Conservation (phyloP, 1,140 invertebrate genomes). For the Pogonognathellus flavescens region DNA sequence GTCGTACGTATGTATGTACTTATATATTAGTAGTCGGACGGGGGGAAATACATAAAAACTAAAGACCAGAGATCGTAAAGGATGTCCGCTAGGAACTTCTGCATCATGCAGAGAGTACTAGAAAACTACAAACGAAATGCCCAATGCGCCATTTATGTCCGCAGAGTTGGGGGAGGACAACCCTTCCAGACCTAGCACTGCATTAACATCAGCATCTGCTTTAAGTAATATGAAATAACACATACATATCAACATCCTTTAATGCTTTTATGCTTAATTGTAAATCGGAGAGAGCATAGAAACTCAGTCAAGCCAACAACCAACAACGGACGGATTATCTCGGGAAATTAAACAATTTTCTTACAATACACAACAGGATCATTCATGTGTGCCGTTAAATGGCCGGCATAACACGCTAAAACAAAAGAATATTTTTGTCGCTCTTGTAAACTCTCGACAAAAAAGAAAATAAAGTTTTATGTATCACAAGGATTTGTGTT, state of each 20-base stretch:
- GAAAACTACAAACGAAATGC: constrained; percentile 36
- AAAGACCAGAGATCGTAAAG: constrained; percentile 49
- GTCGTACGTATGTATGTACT: background rate
- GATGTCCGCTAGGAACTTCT: constrained; percentile 46
- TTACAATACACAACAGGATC: constrained; percentile 23
- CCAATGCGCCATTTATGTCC: constrained; percentile 38
- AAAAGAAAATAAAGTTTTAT: constrained; percentile 25
- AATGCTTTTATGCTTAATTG: constrained; percentile 39
- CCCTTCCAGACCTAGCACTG: constrained; percentile 5
- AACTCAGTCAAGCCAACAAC: constrained; percentile 25
- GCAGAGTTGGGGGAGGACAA: constrained; percentile 37
- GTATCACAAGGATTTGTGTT: constrained; percentile 9
- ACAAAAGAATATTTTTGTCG: background rate
- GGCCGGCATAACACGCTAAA: constrained; percentile 31
- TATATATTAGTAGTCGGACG: constrained; percentile 48
- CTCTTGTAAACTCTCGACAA: background rate
- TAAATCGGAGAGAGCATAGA: constrained; percentile 21
- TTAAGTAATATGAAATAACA: constrained; percentile 37
- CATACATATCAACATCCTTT: constrained; percentile 17
- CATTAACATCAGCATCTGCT: constrained; percentile 33
- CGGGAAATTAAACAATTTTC: constrained; percentile 27
- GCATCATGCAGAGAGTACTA: constrained; percentile 38
- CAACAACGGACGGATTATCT: constrained; percentile 36
- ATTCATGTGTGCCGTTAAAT: constrained; percentile 8
- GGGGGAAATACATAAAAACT: constrained; percentile 47